phyloP scores from a whole-genome alignment of 2,888 invertebrate species.

The Teleiodes luculella region DNA sequence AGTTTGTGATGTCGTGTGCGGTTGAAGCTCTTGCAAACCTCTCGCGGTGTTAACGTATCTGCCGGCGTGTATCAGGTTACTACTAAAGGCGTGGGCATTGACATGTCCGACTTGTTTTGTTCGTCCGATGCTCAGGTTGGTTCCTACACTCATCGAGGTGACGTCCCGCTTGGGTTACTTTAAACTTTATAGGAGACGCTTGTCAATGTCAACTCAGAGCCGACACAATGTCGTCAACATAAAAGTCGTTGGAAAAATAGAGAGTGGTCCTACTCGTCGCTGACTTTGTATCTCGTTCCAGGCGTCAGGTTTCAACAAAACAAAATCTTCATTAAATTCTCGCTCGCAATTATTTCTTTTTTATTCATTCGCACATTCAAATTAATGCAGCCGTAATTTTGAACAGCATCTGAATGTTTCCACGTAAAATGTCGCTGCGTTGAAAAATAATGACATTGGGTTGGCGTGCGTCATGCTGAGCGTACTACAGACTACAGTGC shows the following conservation, averaged over 20 bases:
- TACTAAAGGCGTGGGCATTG: conserved; percentile 77
- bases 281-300: not conserved
- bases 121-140: conserved; percentile 66
- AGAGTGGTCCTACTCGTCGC: not conserved
- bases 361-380: conserved; percentile 33
- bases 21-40: conserved; percentile 43
- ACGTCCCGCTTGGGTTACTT: conserved; percentile 61
- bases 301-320: not conserved
- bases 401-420: conserved; percentile 38
- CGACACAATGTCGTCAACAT: conserved; percentile 32
- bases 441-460: conserved; percentile 68
- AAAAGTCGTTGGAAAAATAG: conserved; percentile 11
- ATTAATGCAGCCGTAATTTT: conserved; percentile 46
- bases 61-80: conserved; percentile 73
- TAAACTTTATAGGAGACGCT: conserved; percentile 56
- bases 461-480: conserved; percentile 68
- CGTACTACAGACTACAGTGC: no score
- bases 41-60: conserved; percentile 73
- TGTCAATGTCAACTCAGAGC: conserved; percentile 56
- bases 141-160: conserved; percentile 69
- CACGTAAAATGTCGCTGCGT: conserved; percentile 61
- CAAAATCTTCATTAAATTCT: not conserved
- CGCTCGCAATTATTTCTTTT: conserved; percentile 2
- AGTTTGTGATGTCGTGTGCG: not conserved
- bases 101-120: conserved; percentile 75